Evolutionary conservation across 2,113 vertebrate genomes (phyloP), one percentile per base, ranked within the genome.

Genomic region (Struthio camelus): DNA sequence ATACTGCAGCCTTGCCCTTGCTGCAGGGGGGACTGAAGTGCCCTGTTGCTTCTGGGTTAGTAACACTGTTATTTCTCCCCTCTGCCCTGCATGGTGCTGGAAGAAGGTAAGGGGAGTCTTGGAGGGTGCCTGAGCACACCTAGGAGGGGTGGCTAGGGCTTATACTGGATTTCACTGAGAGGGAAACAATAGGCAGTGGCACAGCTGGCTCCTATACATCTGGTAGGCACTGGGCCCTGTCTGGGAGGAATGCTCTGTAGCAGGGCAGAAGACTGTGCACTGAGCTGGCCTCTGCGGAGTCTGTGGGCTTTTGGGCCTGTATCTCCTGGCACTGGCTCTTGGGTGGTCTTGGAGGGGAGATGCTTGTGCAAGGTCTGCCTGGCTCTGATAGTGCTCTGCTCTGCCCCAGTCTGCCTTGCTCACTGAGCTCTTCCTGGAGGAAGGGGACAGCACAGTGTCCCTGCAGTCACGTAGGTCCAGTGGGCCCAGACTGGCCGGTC

Each of bases 341-440:
- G 48, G 56, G 48, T 7, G 44, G 25, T 8, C 2, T 1, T 3
- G 13, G 25, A 25, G 53, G 38, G 34, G 65, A 23, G 51, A 3
- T 12, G 36, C 42, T 56, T 0, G 5, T 17, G 73, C 25, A 2
- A 16, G 65, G 38, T 10, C 70, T 75, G 42, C 69, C 59, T 10
- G 19, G 66, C 24, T 56, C 61, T 82, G 48, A 69, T 7, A 1
- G 77, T 42, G 25, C 61, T 78, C 54, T 10, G 27, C 50, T 87
- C 61, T 8, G 10, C 30, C 23, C 8, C 89, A 98, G 98, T 98
- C 97, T 18, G 97, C 97, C 91, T 94, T 99, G 81, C 97, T 98
- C 9, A 84, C 97, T 0, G 97, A 98, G 97, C 93, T 98, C 88
- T 98, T 98, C 93, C 98, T 98, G 90, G 97, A 97, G 78, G 97